These are phyloP conservation scores for Cynocephalus volans DNA, from an alignment of 2,113 vertebrate genomes.

Conservation along the genomic window DNA sequence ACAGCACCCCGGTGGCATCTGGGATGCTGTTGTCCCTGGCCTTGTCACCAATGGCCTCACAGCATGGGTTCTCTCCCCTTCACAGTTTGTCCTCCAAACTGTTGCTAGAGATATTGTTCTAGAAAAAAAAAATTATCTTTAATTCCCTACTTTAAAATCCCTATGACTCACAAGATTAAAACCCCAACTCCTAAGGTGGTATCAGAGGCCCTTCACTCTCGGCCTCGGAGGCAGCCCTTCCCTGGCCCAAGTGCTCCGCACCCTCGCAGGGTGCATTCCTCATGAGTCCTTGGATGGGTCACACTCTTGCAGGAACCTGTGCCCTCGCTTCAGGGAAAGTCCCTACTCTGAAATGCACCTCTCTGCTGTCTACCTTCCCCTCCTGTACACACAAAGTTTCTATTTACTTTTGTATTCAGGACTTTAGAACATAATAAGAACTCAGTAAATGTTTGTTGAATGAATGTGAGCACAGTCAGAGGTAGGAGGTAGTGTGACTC, in stretches of 20 bases:
- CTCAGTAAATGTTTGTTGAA: not conserved
- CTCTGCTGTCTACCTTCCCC: not conserved
- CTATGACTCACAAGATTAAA: not conserved
- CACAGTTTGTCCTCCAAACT: not conserved
- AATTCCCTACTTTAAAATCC: not conserved
- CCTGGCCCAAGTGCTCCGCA: no score
- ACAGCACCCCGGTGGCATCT: not conserved
- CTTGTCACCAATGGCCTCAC: not conserved
- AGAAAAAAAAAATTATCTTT: not conserved
- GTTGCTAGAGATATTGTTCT: not conserved
- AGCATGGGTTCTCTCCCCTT: not conserved
- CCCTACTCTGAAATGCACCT: not conserved
- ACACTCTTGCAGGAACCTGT: not conserved
- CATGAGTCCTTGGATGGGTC: not conserved
- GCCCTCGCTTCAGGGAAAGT: not conserved
- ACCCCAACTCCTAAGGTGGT: not conserved
- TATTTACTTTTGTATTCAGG: not conserved
- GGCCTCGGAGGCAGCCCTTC: not conserved
- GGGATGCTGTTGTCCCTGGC: not conserved
- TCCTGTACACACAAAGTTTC: not conserved
- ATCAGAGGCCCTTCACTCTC: not conserved
- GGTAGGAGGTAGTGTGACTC: not conserved
- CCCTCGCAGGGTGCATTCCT: not conserved
- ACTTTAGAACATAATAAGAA: not conserved
- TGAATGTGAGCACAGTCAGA: not conserved